Base-by-base conservation (phyloP, 1,140 invertebrate species). In the Scaptomyza montana region DNA sequence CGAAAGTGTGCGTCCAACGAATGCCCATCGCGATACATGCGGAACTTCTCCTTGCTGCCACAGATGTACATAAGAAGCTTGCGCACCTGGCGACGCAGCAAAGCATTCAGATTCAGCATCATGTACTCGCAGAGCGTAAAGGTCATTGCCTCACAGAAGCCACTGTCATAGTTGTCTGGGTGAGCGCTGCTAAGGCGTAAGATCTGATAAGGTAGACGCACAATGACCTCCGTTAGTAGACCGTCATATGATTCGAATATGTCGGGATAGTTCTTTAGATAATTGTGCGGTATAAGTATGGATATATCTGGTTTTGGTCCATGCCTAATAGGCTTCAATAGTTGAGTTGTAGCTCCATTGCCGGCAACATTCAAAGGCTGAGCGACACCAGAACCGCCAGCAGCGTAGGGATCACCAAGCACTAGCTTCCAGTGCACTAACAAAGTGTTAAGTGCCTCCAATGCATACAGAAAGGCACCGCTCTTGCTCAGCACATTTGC, bases 21-120 rank as follows among this genome's bases (percentile, higher is more conserved):
- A 92, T 99, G 97, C 8, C 98, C 94, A 93, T 99, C 98, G 41
- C 98, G 94, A 45, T 98, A 92, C 90, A 98, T 97, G 16, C 98
- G 94, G 92, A 99, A 99, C 65, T 97, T 97, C 74, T 99, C 98
- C 89, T 99, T 98, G 41, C 96, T 98, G 16, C 98, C 98, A 92
- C 98, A 99, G 64, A 99, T 96, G 77, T 98, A 97, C 55, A 99
- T 93, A 1, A 99, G 92, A 3, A 99, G 93, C 93, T 99, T 98
- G 7, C 98, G 94, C 0, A 97, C 96, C 94, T 98, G 96, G 62
- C 96, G 92, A 57, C 95, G 92, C 1, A 96, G 94, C 49, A 96
- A 94, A 5, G 96, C 94, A 73, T 96, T 96, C 92, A 97, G 94
- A 89, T 96, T 94, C 10, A 97, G 96, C 96, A 99, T 98, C 97